phyloP scores from a whole-genome alignment of 2,797 vertebrate species.

The Thamnophis elegans region DNA sequence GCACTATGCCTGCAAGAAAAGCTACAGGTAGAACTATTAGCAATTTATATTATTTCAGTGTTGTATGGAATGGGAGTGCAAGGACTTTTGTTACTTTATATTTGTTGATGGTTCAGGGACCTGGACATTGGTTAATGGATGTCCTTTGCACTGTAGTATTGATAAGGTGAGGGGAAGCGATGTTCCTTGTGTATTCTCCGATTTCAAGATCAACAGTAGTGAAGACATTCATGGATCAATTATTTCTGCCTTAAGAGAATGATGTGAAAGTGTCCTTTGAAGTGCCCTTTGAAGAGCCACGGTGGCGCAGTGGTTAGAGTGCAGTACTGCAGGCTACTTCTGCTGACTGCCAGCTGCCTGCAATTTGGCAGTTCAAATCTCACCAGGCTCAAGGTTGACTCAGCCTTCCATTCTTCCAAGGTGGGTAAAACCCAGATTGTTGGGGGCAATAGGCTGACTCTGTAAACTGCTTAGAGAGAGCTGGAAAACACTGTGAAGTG shows the following conservation, averaged over 20 bases:
- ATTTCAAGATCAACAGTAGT: background rate
- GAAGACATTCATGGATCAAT: background rate
- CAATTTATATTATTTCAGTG: background rate
- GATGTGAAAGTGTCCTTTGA: background rate
- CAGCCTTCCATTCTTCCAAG: too few relatives aligned
- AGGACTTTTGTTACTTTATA: background rate
- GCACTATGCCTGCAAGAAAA: background rate
- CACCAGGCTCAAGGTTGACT: too few relatives aligned
- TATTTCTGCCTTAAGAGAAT: background rate
- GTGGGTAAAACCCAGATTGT: too few relatives aligned
- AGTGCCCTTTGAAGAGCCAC: too few relatives aligned
- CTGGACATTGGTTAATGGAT: background rate
- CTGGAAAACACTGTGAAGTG: too few relatives aligned
- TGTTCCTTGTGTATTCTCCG: background rate
- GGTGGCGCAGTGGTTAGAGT: too few relatives aligned
- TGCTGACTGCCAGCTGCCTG: too few relatives aligned
- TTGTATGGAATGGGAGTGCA: background rate
- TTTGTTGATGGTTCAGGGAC: background rate
- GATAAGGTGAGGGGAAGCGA: background rate
- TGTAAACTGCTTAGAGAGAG: too few relatives aligned
- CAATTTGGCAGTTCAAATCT: too few relatives aligned
- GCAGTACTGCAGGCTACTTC: too few relatives aligned
- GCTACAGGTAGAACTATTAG: background rate
- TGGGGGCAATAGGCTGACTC: too few relatives aligned
- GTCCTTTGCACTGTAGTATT: background rate